Evolutionary conservation across 2,888 invertebrate species (phyloP), one percentile per base, ranked within the genome.

Genomic region (Tuta absoluta): DNA sequence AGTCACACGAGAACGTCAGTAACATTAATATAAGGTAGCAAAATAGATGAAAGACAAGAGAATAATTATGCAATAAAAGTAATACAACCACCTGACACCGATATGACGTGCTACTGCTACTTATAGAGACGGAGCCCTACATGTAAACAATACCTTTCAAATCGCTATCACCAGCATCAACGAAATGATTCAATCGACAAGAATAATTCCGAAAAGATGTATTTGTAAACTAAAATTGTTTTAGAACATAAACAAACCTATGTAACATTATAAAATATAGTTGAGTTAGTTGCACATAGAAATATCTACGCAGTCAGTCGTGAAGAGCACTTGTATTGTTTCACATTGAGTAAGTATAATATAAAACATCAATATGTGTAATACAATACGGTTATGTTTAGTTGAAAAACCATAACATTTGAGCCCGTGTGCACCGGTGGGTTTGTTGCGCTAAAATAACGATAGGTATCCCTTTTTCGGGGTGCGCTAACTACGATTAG

Each of bases 401-500:
- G 58, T 48, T 60, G 45, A 24, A 62, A 23, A 41, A 51, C 57
- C 41, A 67, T 65, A 67, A 67, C 62, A 66, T 63, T 51, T 51
- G 38, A 63, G 63, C 61, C 60, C 63, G 63, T 64, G 56, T 37
- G 48, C 57, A 48, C 41, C 65, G 73, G 75, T 77, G 74, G 75
- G 79, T 72, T 75, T 74, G 69, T 67, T 69, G 70, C 70, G 65
- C 65, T 86, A 85, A 89, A 87, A 87, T 86, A 86, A 84, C 81
- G 78, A 76, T 72, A 80, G 75, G 72, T 56, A 56, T 82, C 81
- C 86, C 84, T 80, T 81, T 84, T 80, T 84, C 81, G 84, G 90
- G 87, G 90, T 86, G 86, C 81, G 82, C 73, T 78, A 79, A 82
- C 81, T 82, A 75, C 78, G 79, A 83, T 86, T 86, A 86, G 91